phyloP scores from a whole-genome alignment of 2,888 invertebrate genomes.

The Biston stratarius region DNA sequence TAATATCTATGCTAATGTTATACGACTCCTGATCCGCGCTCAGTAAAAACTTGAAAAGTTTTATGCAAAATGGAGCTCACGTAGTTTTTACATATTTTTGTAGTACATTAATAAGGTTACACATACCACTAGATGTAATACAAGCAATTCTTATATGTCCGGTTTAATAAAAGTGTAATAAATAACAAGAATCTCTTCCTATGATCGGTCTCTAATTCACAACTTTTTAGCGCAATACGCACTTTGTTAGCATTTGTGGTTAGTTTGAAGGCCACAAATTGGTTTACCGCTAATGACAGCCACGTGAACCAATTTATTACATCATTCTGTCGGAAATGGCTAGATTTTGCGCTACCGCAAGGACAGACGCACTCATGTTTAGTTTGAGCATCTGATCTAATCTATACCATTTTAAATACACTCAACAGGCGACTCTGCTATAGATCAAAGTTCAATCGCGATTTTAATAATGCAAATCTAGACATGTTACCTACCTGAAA shows the following conservation, averaged over 20 bases:
- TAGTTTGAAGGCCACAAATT: conserved; percentile 13
- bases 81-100: no score
- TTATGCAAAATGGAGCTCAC: no score
- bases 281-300: conserved; percentile 19
- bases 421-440: background rate
- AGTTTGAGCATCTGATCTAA: background rate
- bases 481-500: background rate
- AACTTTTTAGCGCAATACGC: background rate
- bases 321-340: conserved; percentile 12
- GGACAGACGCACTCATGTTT: background rate
- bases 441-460: background rate
- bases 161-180: no score
- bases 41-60: no score
- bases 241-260: conserved; percentile 7
- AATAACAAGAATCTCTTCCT: background rate
- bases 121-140: no score
- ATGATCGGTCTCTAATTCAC: background rate
- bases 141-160: no score
- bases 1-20: no score
- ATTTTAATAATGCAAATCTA: background rate
- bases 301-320: conserved; percentile 18
- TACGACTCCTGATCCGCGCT: no score
- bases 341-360: conserved; percentile 9
- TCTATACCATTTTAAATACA: background rate
- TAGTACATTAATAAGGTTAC: no score